Conservation (phyloP, 64 coral and sea anemone species). For the Stichodactyla helianthus region DNA sequence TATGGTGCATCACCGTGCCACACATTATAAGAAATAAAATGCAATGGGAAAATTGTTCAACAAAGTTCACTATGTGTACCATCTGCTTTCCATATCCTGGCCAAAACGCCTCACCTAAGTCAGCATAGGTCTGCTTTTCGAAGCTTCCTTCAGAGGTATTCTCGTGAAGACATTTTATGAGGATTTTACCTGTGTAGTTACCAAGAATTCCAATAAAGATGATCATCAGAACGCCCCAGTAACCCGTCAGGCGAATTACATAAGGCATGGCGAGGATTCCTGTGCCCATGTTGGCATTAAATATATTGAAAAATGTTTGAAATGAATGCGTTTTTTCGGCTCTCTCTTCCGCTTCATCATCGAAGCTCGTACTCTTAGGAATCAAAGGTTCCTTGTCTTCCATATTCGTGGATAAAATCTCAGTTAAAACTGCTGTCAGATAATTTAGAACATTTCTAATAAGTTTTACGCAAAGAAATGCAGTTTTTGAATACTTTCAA, state of each 20-base stretch:
- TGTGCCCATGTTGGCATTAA: slow-evolving; percentile 92
- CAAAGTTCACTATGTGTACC: slow-evolving; percentile 86
- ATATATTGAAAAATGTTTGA: slow-evolving; percentile 89
- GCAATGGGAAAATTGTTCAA: slow-evolving; percentile 92
- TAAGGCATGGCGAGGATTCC: slow-evolving; percentile 88
- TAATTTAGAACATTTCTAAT: slow-evolving; percentile 5
- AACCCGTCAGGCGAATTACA: slow-evolving; percentile 80
- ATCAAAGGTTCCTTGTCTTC: slow-evolving; percentile 26
- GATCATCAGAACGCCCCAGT: slow-evolving; percentile 83
- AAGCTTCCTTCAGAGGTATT: slow-evolving; percentile 64
- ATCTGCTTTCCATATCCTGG: slow-evolving; percentile 77
- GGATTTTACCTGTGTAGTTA: slow-evolving; percentile 86
- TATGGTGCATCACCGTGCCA: slow-evolving; percentile 85
- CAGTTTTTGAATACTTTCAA: slow-evolving; percentile 11
- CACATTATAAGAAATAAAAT: slow-evolving; percentile 92
- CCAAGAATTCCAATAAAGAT: slow-evolving; percentile 76
- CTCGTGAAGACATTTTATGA: slow-evolving; percentile 84
- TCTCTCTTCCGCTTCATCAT: slow-evolving; percentile 25
- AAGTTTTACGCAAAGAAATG: background rate
- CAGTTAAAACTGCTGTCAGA: background rate
- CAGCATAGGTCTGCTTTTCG: slow-evolving; percentile 66
- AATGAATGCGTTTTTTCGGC: slow-evolving; percentile 72
- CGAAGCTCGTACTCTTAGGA: slow-evolving; percentile 13
- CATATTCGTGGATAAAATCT: slow-evolving; percentile 11
- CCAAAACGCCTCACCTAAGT: slow-evolving; percentile 87